Conservation (phyloP, 2,888 invertebrate species). For the Coronaproctus castanopsis region DNA sequence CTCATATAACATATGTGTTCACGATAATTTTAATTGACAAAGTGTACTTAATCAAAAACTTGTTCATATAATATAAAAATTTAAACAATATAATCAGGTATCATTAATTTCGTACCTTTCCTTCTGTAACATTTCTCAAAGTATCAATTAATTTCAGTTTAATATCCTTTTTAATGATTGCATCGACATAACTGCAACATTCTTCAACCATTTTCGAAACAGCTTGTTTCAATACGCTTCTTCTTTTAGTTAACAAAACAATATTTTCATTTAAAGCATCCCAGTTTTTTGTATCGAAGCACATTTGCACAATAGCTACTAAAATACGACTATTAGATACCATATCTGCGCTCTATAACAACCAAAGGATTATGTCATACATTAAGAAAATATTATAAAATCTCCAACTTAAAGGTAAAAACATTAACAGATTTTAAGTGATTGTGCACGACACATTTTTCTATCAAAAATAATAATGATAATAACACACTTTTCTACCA, state of each 20-base stretch:
- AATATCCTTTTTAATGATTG: slow-evolving; percentile 72
- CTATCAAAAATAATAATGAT: too few species aligned
- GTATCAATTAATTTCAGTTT: slow-evolving; percentile 92
- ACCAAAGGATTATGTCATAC: not conserved
- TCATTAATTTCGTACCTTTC: slow-evolving; percentile 43
- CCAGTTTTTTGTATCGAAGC: slow-evolving; percentile 80
- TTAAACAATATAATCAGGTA: not conserved
- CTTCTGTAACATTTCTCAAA: slow-evolving; percentile 81
- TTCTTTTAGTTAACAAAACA: slow-evolving; percentile 68
- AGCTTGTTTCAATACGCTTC: slow-evolving; percentile 90
- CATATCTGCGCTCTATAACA: slow-evolving; percentile 71
- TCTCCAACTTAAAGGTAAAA: too few species aligned
- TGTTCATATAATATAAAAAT: too few species aligned
- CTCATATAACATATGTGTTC: too few species aligned
- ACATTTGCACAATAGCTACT: slow-evolving; percentile 79
- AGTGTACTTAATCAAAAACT: not conserved
- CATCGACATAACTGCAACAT: slow-evolving; percentile 78
- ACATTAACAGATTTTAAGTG: too few species aligned
- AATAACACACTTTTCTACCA: not conserved
- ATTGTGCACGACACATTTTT: not conserved
- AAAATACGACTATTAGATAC: slow-evolving; percentile 80
- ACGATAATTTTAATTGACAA: not conserved
- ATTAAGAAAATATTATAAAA: too few species aligned
- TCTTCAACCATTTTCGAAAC: slow-evolving; percentile 95
- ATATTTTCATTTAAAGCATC: slow-evolving; percentile 84